Conservation (phyloP, 2,888 invertebrate genomes). For the Schizaphis graminum region DNA sequence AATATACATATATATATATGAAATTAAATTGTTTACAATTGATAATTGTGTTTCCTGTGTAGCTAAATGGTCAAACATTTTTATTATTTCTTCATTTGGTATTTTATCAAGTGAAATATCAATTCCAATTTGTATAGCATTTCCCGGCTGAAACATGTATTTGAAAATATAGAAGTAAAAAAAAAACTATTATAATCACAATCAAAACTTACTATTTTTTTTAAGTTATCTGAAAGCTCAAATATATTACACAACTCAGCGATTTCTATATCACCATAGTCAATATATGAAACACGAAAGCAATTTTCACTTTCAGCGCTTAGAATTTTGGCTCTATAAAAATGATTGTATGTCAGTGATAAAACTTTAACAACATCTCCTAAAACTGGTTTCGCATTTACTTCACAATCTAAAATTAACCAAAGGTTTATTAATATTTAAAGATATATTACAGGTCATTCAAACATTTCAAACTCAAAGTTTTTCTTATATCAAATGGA, state of each 20-base stretch:
- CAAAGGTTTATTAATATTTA: not conserved
- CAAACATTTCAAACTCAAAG: not conserved
- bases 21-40: conserved; percentile 42
- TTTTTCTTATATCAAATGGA: not conserved
- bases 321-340: conserved; percentile 20
- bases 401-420: not conserved
- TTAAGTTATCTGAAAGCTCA: conserved; percentile 22
- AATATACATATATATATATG: not conserved
- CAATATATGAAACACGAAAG: conserved; percentile 29
- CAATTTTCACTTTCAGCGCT: not conserved
- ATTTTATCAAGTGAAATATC: not conserved
- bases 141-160: conserved; percentile 19
- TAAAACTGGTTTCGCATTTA: not conserved
- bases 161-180: not conserved
- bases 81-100: not conserved
- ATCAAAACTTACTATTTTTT: not conserved
- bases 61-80: not conserved
- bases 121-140: conserved; percentile 27
- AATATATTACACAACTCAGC: conserved; percentile 32
- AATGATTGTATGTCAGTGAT: not conserved
- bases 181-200: not conserved
- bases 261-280: conserved; percentile 38
- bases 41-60: not conserved
- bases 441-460: not conserved
- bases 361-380: conserved; percentile 41